Percentiles rank a stretch among this genome's conserved stretches.
These are phyloP conservation scores for Vulpes vulpes DNA, from an alignment of 2,113 vertebrate species.

Conservation along the genomic window DNA sequence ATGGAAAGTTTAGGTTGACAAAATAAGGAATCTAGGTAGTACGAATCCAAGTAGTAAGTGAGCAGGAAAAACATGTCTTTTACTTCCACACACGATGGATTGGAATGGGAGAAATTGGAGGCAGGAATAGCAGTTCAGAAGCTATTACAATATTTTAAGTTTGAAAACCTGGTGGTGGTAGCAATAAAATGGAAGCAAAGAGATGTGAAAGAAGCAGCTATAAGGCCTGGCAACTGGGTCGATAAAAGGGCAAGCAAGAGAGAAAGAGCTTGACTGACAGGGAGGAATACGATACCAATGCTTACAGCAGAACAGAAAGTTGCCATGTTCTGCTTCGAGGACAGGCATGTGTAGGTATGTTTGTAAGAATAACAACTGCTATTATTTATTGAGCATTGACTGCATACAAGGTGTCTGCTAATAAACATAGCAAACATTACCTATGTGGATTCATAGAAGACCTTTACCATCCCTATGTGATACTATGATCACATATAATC, in stretches of 20 bases:
- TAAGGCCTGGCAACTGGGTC: background rate
- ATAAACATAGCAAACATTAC: background rate
- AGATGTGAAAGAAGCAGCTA: background rate
- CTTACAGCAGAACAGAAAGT: background rate
- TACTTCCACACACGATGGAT: background rate
- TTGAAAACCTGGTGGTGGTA: background rate
- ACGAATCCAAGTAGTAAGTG: background rate
- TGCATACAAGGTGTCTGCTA: background rate
- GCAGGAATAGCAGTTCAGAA: background rate
- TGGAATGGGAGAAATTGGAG: background rate
- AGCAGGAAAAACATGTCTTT: background rate
- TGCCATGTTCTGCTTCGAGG: background rate
- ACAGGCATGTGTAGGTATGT: background rate
- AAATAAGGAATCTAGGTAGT: background rate
- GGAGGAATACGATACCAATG: background rate
- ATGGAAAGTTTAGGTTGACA: background rate
- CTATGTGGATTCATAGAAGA: background rate
- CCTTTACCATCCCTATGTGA: background rate
- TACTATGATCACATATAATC: background rate
- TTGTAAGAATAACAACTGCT: background rate
- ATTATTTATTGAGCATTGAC: background rate
- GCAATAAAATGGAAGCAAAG: conserved; percentile 12
- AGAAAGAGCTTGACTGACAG: background rate
- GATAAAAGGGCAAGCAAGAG: background rate
- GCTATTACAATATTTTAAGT: conserved; percentile 31